phyloP scores from a whole-genome alignment of 2,113 vertebrate species.

The Sus scrofa region DNA sequence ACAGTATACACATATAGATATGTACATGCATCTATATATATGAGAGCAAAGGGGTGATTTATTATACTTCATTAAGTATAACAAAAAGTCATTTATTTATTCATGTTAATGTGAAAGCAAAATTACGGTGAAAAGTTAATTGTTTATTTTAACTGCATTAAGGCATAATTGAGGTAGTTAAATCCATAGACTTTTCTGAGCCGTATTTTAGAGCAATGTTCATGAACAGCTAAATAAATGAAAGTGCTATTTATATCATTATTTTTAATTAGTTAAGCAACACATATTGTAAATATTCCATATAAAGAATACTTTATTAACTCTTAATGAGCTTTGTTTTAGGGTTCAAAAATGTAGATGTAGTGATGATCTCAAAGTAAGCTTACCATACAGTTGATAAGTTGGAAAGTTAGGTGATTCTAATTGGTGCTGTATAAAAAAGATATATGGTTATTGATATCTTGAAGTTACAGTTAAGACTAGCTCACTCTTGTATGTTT shows the following conservation, averaged over 20 bases:
- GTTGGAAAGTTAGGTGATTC: not conserved
- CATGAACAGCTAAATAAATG: constrained; percentile 60
- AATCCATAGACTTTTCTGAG: constrained; percentile 12
- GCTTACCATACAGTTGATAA: not conserved
- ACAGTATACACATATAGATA: not conserved
- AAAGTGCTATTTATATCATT: constrained; percentile 29
- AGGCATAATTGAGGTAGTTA: constrained; percentile 62
- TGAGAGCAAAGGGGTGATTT: not conserved
- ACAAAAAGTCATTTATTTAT: constrained; percentile 41
- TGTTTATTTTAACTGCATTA: constrained; percentile 66
- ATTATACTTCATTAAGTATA: constrained; percentile 3
- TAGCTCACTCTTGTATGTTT: not conserved
- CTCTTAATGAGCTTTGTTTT: not conserved
- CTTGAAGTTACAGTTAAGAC: not conserved
- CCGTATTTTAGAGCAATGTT: constrained; percentile 58
- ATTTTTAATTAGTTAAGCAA: constrained; percentile 53
- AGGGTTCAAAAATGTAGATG: not conserved
- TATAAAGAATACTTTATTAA: not conserved
- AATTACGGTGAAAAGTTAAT: constrained; percentile 64
- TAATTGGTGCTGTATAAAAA: not conserved
- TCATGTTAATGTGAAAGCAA: constrained; percentile 31
- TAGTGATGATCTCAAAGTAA: not conserved
- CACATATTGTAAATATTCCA: not conserved
- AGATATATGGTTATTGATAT: constrained; percentile 8
- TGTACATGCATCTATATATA: not conserved